Conservation (phyloP, 2,113 vertebrate species). For the Anolis sagrei region DNA sequence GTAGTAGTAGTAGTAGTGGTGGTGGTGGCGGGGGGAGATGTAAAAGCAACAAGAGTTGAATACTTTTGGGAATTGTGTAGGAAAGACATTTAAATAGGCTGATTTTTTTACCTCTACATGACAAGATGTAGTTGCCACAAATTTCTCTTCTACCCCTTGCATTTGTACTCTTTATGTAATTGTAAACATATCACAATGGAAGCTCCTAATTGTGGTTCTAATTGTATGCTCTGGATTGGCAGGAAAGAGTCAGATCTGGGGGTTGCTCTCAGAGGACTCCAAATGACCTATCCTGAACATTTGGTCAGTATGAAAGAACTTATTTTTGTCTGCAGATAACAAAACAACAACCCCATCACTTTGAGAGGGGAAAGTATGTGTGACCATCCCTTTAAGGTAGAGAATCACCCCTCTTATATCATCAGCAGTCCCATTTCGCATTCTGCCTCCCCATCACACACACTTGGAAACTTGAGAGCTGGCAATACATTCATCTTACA, state of each 20-base stretch:
- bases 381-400: too few relatives aligned
- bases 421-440: too few relatives aligned
- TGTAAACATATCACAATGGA: neutral
- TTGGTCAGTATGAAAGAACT: neutral
- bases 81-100: neutral
- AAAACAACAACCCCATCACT: too few relatives aligned
- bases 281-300: neutral
- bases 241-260: neutral
- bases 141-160: neutral
- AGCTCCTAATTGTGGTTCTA: neutral
- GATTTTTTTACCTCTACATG: neutral
- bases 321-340: neutral
- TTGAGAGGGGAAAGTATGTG: too few relatives aligned
- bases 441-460: too few relatives aligned
- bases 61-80: neutral
- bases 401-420: too few relatives aligned
- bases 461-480: too few relatives aligned
- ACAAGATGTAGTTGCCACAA: neutral
- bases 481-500: too few relatives aligned
- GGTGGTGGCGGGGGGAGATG: neutral
- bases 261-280: neutral
- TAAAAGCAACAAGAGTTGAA: neutral
- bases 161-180: neutral
- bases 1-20: too few relatives aligned
- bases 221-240: neutral